A percentile compares a stretch with the other conserved stretches of the same genome.
These are phyloP conservation scores for Habropoda laboriosa DNA, from an alignment of 1,140 invertebrate species.

Conservation along the genomic window DNA sequence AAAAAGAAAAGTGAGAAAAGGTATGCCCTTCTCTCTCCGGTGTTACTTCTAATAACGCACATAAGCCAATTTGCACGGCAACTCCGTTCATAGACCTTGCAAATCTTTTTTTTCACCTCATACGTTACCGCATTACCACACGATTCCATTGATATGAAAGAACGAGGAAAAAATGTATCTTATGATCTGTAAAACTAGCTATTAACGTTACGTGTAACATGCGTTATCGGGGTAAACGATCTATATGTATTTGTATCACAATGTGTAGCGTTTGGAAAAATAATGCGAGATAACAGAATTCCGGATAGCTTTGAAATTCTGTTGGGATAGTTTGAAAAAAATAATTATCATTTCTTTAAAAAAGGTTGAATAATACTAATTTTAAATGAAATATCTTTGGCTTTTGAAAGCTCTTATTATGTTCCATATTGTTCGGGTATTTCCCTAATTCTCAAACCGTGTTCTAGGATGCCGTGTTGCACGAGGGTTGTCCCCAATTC, in stretches of 20 bases:
- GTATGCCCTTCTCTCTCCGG: background rate
- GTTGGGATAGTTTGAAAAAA: too few species aligned
- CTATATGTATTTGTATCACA: constrained; percentile 16
- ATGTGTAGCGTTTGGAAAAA: background rate
- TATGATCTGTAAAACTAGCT: constrained; percentile 30
- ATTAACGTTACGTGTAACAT: constrained; percentile 22
- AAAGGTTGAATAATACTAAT: too few species aligned
- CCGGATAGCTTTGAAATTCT: too few species aligned
- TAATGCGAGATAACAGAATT: background rate
- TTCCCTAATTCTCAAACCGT: too few species aligned
- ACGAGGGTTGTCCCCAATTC: too few species aligned
- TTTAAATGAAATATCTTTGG: too few species aligned
- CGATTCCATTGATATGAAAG: constrained; percentile 5
- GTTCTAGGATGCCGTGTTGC: too few species aligned
- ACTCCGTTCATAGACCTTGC: background rate
- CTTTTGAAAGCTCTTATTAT: too few species aligned
- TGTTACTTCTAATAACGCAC: background rate
- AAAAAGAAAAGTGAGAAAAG: background rate
- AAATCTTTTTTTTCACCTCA: constrained; percentile 11
- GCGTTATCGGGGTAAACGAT: constrained; percentile 11
- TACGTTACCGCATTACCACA: background rate
- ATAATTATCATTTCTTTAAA: too few species aligned
- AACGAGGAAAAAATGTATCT: constrained; percentile 17
- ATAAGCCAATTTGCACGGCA: background rate
- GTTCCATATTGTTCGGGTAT: too few species aligned